phyloP scores from a whole-genome alignment of 2,113 vertebrate genomes.

The Lagopus muta region DNA sequence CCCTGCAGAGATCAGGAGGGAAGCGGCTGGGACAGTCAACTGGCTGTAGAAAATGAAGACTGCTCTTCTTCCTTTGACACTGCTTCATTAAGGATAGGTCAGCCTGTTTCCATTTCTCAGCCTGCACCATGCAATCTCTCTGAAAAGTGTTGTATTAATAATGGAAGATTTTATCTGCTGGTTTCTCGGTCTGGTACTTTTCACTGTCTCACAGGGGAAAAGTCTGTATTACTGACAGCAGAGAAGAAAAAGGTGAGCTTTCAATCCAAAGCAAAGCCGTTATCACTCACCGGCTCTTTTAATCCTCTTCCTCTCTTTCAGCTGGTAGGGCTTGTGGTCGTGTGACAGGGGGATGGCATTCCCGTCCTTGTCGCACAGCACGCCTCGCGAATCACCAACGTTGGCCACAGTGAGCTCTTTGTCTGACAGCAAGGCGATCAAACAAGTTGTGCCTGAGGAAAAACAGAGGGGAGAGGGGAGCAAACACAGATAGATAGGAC shows the following conservation, averaged over 20 bases:
- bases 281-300: constrained; percentile 91
- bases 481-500: not conserved
- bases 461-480: not conserved
- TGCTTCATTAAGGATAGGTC: not conserved
- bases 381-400: constrained; percentile 94
- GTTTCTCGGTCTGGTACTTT: not conserved
- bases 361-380: constrained; percentile 96
- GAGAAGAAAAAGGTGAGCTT: not conserved
- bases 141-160: not conserved
- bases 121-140: not conserved
- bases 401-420: constrained; percentile 96
- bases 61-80: not conserved
- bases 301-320: constrained; percentile 98
- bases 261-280: not conserved
- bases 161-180: not conserved
- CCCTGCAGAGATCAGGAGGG: not conserved
- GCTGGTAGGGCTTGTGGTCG: constrained; percentile 98
- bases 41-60: not conserved
- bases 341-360: constrained; percentile 95
- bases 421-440: constrained; percentile 93
- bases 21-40: not conserved
- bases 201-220: not conserved
- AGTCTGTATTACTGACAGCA: accelerated
- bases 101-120: not conserved
- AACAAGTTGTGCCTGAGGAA: constrained; percentile 91